phyloP scores from a whole-genome alignment of 92 coral and sea anemone genomes.

The Epizoanthus stellaris region DNA sequence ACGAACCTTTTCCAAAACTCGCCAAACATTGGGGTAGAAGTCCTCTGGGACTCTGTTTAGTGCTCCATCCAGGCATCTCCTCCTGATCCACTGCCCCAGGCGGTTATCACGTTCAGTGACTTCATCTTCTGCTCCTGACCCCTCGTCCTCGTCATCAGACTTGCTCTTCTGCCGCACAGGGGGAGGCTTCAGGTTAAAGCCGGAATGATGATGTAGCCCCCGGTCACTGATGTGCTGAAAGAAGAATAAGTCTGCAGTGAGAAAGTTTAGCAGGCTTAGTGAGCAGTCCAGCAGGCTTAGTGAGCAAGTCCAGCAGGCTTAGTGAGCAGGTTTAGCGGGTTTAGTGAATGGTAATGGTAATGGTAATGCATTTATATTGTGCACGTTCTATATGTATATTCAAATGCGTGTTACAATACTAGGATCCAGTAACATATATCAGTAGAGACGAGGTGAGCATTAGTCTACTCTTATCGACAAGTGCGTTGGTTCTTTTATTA shows the following conservation, averaged over 20 bases:
- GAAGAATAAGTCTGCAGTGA: neutral
- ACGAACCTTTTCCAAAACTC: conserved; percentile 88
- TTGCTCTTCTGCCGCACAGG: conserved; percentile 23
- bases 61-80: conserved; percentile 96
- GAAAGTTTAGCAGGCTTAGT: no score
- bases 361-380: no score
- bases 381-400: no score
- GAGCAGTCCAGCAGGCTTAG: no score
- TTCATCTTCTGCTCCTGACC: conserved; percentile 48
- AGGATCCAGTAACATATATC: no score
- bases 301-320: no score
- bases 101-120: conserved; percentile 64
- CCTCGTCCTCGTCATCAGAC: conserved; percentile 49
- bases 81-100: conserved; percentile 92
- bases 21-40: conserved; percentile 93
- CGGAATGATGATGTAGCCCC: conserved; percentile 33
- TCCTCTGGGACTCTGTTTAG: conserved; percentile 96
- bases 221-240: conserved; percentile 61
- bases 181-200: conserved; percentile 49
- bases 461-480: no score
- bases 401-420: no score
- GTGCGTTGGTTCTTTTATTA: no score
- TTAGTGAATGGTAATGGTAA: no score
- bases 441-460: no score
- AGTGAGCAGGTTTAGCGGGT: no score